These are phyloP conservation scores for Drosophila macrospina DNA, from an alignment of 2,888 invertebrate genomes.

Conservation along the genomic window DNA sequence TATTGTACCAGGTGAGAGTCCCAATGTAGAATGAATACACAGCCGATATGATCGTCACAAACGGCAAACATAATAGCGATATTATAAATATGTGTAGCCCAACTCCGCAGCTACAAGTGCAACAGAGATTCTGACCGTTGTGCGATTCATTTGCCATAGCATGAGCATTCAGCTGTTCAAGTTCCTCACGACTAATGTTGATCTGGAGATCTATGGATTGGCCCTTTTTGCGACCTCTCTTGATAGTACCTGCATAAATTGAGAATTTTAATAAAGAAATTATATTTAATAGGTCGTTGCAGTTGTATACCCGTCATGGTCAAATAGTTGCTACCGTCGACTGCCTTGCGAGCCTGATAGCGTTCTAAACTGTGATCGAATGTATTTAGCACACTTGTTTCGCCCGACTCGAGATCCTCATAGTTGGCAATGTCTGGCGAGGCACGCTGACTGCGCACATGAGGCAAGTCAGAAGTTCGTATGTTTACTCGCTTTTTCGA, in stretches of 20 bases:
- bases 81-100: slow-evolving; percentile 89
- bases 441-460: slow-evolving; percentile 83
- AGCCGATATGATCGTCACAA: slow-evolving; percentile 88
- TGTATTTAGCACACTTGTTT: slow-evolving; percentile 84
- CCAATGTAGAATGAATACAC: slow-evolving; percentile 91
- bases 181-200: slow-evolving; percentile 90
- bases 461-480: slow-evolving; percentile 86
- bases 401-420: slow-evolving; percentile 85
- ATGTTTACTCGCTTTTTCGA: slow-evolving; percentile 89
- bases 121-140: slow-evolving; percentile 87
- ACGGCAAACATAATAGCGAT: slow-evolving; percentile 88
- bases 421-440: slow-evolving; percentile 83
- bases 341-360: slow-evolving; percentile 86
- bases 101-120: slow-evolving; percentile 87
- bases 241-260: slow-evolving; percentile 87
- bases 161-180: slow-evolving; percentile 89
- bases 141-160: slow-evolving; percentile 87
- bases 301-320: slow-evolving; percentile 87
- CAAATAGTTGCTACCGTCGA: slow-evolving; percentile 87
- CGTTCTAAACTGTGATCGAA: slow-evolving; percentile 86
- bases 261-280: neutral
- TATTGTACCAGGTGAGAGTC: slow-evolving; percentile 91
- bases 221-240: slow-evolving; percentile 90
- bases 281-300: neutral
- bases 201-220: slow-evolving; percentile 90